These are phyloP conservation scores for Herminia tarsipennalis DNA, from an alignment of 2,888 invertebrate species.

Conservation along the genomic window DNA sequence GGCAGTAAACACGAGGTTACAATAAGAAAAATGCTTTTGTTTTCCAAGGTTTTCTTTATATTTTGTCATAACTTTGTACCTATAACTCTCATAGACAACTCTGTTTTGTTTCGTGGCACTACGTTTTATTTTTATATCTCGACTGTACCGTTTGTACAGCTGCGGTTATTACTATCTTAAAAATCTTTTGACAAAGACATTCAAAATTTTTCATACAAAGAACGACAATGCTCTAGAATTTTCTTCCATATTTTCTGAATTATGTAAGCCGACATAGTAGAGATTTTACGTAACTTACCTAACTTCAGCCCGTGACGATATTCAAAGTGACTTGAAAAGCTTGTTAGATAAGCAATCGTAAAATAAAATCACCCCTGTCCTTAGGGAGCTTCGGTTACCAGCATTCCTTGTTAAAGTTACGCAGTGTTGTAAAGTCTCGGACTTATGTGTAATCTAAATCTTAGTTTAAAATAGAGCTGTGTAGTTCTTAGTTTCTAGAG, in stretches of 20 bases:
- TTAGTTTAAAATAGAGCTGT: conserved; percentile 18
- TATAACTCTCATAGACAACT: conserved; percentile 32
- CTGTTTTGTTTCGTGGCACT: conserved; percentile 24
- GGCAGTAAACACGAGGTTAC: conserved; percentile 76
- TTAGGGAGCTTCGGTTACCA: conserved; percentile 26
- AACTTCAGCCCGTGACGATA: conserved; percentile 34
- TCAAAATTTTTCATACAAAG: conserved; percentile 25
- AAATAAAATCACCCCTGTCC: conserved; percentile 35
- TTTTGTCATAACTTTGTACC: conserved; percentile 63
- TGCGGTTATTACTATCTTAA: conserved; percentile 17
- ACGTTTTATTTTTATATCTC: conserved; percentile 25
- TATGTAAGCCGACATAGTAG: conserved; percentile 31
- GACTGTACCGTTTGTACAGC: conserved; percentile 8
- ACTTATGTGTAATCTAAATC: conserved; percentile 32
- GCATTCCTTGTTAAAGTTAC: conserved; percentile 25
- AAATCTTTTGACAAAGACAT: conserved; percentile 23
- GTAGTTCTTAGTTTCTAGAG: conserved; percentile 19
- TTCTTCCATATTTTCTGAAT: conserved; percentile 21
- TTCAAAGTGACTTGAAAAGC: conserved; percentile 29
- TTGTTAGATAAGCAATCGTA: conserved; percentile 37
- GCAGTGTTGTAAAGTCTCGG: conserved; percentile 21
- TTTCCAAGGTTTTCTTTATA: conserved; percentile 65
- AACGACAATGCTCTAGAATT: conserved; percentile 21
- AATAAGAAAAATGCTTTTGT: conserved; percentile 81
- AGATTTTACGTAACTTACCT: conserved; percentile 40